Evolutionary conservation across 2,797 vertebrate species (phyloP).

Genomic region (Silurus aristotelis): DNA sequence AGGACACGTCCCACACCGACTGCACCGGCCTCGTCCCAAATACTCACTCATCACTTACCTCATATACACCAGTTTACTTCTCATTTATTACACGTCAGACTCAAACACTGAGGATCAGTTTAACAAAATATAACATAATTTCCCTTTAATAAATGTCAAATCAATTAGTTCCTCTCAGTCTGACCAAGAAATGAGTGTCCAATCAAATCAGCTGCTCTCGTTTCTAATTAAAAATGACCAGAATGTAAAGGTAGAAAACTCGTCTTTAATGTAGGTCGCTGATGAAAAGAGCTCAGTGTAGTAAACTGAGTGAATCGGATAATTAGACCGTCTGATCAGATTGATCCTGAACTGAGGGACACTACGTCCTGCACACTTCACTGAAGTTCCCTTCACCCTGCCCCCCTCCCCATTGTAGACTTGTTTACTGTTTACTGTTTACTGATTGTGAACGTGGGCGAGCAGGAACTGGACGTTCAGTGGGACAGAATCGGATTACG

Average conservation of each 20-base stretch:
- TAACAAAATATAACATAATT: no score
- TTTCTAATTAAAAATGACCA: background rate
- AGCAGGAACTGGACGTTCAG: conserved; percentile 4
- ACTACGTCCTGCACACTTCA: no score
- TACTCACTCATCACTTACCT: background rate
- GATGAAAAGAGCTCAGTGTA: background rate
- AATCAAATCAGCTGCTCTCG: background rate
- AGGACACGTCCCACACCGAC: background rate
- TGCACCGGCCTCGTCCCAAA: background rate
- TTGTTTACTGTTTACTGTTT: conserved; percentile 18
- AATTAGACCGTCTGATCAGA: background rate
- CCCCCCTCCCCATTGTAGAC: background rate
- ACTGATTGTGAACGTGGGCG: background rate
- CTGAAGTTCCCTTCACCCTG: background rate
- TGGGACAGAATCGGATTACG: conserved; percentile 13
- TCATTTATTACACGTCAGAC: background rate
- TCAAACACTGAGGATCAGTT: background rate
- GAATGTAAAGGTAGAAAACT: background rate
- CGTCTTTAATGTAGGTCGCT: no score
- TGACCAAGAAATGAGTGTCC: background rate
- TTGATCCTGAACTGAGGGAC: background rate
- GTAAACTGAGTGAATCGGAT: background rate
- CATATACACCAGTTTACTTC: background rate
- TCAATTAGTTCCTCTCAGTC: background rate
- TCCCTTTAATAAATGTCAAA: no score